Conservation (phyloP, 1,140 invertebrate species). For the Andricus grossulariae region DNA sequence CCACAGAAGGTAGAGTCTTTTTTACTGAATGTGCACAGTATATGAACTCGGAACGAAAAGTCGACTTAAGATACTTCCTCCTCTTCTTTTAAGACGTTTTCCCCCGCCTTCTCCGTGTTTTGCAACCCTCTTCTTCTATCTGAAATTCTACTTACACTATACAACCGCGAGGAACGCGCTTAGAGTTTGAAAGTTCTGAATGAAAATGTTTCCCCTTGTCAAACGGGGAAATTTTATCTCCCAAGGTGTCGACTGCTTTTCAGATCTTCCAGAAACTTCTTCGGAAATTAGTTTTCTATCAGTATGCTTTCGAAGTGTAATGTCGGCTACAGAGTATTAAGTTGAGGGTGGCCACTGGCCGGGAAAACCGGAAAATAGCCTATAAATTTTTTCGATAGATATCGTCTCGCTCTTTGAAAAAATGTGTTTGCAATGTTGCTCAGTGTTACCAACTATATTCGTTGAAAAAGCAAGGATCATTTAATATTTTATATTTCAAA, state of each 20-base stretch:
- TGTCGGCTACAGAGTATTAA: not conserved
- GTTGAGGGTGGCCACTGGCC: not conserved
- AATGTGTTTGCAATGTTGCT: not conserved
- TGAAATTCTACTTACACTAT: not conserved
- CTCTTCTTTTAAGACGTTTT: slow-evolving; percentile 11
- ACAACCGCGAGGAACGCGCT: not conserved
- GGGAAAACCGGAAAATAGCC: not conserved
- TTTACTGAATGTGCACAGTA: slow-evolving; percentile 12
- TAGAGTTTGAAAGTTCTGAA: not conserved
- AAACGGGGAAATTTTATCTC: too few species aligned
- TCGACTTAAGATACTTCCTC: not conserved
- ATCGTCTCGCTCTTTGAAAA: too few species aligned
- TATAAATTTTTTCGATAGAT: too few species aligned
- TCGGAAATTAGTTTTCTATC: not conserved
- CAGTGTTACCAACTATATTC: too few species aligned
- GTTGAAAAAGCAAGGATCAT: too few species aligned
- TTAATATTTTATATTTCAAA: too few species aligned
- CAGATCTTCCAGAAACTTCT: not conserved
- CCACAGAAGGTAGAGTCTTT: slow-evolving; percentile 19
- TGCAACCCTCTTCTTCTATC: not conserved
- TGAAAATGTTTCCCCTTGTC: slow-evolving; percentile 13
- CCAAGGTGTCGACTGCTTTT: not conserved
- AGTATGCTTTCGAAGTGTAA: not conserved
- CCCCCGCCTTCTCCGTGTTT: not conserved
- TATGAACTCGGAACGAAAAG: slow-evolving; percentile 12